Evolutionary conservation across 2,797 vertebrate species (phyloP), one percentile per base, ranked within the genome.

Genomic region (Sebastes vulpes): DNA sequence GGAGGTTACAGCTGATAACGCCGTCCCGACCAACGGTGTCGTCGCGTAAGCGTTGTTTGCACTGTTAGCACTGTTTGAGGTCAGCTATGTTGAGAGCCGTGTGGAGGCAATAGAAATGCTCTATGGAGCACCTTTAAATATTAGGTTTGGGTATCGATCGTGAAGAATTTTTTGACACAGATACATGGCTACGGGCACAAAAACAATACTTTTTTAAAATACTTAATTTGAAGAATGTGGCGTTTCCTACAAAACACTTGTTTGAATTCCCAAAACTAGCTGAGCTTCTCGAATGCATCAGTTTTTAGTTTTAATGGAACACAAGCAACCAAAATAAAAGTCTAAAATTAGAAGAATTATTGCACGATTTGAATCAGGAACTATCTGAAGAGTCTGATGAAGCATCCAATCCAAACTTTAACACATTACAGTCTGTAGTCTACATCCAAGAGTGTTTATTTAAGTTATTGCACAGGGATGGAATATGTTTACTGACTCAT

Each of bases 11-110:
- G 35, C 35, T 38, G 12, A 38, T 38, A 38, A 38, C 35, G 11
- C 35, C 0, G 11, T 38, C 35, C 35, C 35, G 5, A 38, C 35
- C 5, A 0, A 38, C 35, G 0, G 35, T 42, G 38, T 42, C 0
- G 3, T 42, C 14, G 6, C 0, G 0, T 42, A 42, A 42, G 12
- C 38, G 38, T 6, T 2, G 38, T 42, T 42, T 1, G 5, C 38
- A 42, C 38, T 14, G 38, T 38, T 38, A 3, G 38, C 1, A 42
- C 14, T 16, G 38, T 23, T 23, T 23, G 1, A 38, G 35, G 12
- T 38, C 12, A 38, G 35, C 35, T 4, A 38, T 38, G 4, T 38
- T 38, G 35, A 38, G 35, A 38, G 32, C 32, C 32, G 10, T 32
- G 31, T 32, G 31, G 31, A 10, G 31, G 35, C 0, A 38, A 38